phyloP scores from a whole-genome alignment of 2,113 vertebrate species.

The Alethe castanea region DNA sequence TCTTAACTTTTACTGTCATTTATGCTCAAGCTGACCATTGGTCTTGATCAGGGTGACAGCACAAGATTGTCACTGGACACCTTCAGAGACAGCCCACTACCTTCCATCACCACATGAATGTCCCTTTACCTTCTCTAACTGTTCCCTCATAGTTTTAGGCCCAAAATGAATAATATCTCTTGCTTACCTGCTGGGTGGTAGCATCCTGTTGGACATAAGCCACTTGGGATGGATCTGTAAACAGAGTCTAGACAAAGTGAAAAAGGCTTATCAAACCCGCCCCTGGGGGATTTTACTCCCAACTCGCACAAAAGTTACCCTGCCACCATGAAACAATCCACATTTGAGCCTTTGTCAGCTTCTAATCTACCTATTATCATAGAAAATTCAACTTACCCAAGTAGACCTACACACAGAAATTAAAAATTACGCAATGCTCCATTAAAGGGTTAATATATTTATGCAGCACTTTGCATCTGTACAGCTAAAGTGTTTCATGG shows the following conservation, averaged over 20 bases:
- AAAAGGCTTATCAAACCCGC: conserved; percentile 43
- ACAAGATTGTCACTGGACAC: not conserved
- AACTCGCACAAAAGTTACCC: not conserved
- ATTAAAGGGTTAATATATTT: not conserved
- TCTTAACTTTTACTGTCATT: not conserved
- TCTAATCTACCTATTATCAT: not conserved
- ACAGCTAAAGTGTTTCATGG: fast-evolving
- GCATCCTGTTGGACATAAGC: conserved; percentile 96
- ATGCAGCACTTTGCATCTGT: not conserved
- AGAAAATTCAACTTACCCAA: not conserved
- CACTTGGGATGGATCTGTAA: conserved; percentile 95
- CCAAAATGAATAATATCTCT: not conserved
- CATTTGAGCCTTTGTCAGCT: not conserved
- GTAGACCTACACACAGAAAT: not conserved
- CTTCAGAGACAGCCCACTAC: not conserved
- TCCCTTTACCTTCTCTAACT: not conserved
- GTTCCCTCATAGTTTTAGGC: not conserved
- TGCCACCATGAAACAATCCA: not conserved
- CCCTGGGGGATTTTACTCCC: not conserved
- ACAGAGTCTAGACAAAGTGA: conserved; percentile 82
- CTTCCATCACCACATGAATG: not conserved
- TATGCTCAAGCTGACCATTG: not conserved
- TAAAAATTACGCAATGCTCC: not conserved
- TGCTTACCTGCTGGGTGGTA: conserved; percentile 89
- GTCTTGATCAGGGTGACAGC: not conserved